Evolutionary conservation across 2,113 vertebrate genomes (phyloP), one percentile per base, ranked within the genome.

Genomic region (Corythoichthys haematopterus): DNA sequence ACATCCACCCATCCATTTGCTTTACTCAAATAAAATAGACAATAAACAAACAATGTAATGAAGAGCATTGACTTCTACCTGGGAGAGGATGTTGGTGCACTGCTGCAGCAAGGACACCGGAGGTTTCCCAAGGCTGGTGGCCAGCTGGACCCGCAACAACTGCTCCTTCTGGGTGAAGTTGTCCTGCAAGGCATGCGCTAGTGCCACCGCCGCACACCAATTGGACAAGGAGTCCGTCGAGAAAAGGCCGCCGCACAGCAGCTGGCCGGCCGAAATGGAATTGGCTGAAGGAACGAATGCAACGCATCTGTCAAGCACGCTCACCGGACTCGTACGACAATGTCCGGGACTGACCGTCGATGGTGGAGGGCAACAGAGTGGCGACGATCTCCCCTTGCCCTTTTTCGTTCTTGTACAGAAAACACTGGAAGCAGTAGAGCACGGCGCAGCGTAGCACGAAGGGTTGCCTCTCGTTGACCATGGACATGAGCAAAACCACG

Each of bases 391-490:
- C 96, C 13, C 93, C 95, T 78, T 99, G 97, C 52, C 97, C 97
- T 77, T 96, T 98, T 60, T 96, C 94, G 81, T 99, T 99, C 84
- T 95, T 98, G 87, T 98, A 99, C 2, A 99, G 85, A 75, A 98
- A 99, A 86, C 97, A 98, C 88, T 99, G 97, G 90, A 99, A 99
- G 56, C 97, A 99, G 78, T 99, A 99, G 63, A 99, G 95, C 40
- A 99, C 97, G 0, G 97, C 97, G 57, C 97, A 99, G 20, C 96
- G 95, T 6, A 99, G 90, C 36, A 98, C 97, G 10, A 99, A 99
- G 0, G 97, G 97, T 80, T 99, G 97, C 63, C 95, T 90, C 77
- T 99, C 97, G 0, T 98, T 99, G 10, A 99, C 97, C 97, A 99
- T 99, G 75, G 97, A 99, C 96, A 99, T 97, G 51, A 99, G 94